A percentile compares a stretch with the other conserved stretches of the same genome.
These are phyloP conservation scores for Maccullochella peelii DNA, from an alignment of 2,113 vertebrate genomes.

Conservation along the genomic window DNA sequence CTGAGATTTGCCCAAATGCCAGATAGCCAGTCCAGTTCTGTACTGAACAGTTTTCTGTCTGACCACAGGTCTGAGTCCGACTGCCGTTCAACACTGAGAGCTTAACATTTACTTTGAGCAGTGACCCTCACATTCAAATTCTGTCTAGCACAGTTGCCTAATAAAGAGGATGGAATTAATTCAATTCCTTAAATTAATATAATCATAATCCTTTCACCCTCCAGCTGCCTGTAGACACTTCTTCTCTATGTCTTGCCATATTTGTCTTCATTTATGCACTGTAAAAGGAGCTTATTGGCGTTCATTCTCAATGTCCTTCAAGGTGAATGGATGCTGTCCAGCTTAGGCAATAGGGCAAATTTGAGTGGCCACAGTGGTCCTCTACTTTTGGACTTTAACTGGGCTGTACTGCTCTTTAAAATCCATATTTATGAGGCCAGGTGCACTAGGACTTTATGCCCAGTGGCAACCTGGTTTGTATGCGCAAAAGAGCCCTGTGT, in stretches of 20 bases:
- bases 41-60: not conserved
- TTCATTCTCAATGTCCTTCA: not conserved
- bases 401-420: constrained; percentile 5
- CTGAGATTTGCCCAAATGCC: not conserved
- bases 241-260: not conserved
- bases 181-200: not conserved
- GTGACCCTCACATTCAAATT: not conserved
- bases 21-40: not conserved
- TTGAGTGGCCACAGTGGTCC: not conserved
- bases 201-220: not conserved
- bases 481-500: not conserved
- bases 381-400: constrained; percentile 8
- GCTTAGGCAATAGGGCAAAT: not conserved
- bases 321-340: not conserved
- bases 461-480: not conserved
- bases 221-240: not conserved
- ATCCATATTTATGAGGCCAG: constrained; percentile 46
- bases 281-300: not conserved
- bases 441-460: constrained; percentile 6
- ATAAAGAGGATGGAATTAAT: not conserved
- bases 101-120: not conserved
- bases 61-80: not conserved
- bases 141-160: not conserved
- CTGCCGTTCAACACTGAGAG: not conserved
- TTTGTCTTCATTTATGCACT: not conserved